phyloP scores from a whole-genome alignment of 1,140 invertebrate genomes.

The Zophobas morio region DNA sequence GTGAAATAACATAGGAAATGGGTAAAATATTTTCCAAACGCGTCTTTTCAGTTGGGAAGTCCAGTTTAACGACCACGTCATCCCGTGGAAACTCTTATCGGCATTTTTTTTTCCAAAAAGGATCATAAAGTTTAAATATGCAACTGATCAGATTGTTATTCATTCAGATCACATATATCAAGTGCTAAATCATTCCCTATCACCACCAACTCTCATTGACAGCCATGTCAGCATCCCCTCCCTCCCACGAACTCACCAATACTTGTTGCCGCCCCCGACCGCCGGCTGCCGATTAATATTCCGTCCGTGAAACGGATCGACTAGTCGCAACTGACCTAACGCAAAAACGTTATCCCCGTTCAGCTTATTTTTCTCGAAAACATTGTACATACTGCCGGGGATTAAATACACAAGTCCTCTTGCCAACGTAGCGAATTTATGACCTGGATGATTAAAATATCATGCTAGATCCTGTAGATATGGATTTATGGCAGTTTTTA shows the following conservation, averaged over 20 bases:
- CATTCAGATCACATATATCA: too few species aligned
- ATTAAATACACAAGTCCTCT: conserved; percentile 2
- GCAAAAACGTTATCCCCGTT: not conserved
- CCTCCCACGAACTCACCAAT: not conserved
- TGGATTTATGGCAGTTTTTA: conserved; percentile 39
- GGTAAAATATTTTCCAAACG: too few species aligned
- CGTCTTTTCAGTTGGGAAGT: too few species aligned
- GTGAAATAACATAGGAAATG: too few species aligned
- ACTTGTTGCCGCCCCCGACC: conserved; percentile 24
- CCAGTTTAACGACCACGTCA: too few species aligned
- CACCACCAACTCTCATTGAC: too few species aligned
- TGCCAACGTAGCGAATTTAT: conserved; percentile 21
- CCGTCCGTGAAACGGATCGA: not conserved
- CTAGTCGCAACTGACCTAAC: conserved; percentile 13
- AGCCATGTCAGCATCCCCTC: too few species aligned
- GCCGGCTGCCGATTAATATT: conserved; percentile 10
- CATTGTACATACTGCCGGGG: not conserved
- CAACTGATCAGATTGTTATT: too few species aligned
- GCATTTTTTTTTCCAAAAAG: too few species aligned
- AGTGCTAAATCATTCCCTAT: too few species aligned
- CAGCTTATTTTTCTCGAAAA: conserved; percentile 6
- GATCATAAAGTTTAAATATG: too few species aligned
- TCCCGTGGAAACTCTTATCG: too few species aligned
- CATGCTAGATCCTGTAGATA: conserved; percentile 15
- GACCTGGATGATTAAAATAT: conserved; percentile 18